Evolutionary conservation across 2,797 vertebrate genomes (phyloP), one percentile per base, ranked within the genome.

Genomic region (Poecilia gillii): DNA sequence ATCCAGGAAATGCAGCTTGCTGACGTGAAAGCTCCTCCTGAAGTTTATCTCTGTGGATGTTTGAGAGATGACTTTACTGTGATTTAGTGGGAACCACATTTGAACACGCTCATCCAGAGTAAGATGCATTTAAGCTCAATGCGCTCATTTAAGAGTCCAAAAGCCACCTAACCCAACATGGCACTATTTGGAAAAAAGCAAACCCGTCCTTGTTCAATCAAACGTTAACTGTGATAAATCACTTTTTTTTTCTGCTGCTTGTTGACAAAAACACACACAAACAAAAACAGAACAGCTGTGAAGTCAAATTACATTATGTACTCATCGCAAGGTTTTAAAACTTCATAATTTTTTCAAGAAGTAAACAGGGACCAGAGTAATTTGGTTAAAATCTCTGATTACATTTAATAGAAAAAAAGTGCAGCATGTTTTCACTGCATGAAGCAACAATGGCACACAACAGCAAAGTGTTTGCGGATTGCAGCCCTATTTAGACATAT

Each of bases 1-100:
- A 80, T 80, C 79, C 72, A 86, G 66, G 81, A 90, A 86, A 73
- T 83, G 68, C 62, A 84, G 45, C 80, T 70, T 81, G 75, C 82
- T 53, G 46, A 71, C 1, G 39, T 45, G 77, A 77, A 77, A 39
- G 41, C 72, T 64, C 53, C 46, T 73, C 71, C 43, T 41, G 70
- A 57, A 9, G 36, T 71, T 46, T n/a, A 71, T 71, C 25, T 45
- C 45, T 71, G 68, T 76, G 33, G 4, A 43, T 45, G 78, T 31
- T 73, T 75, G 16, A 53, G 49, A 43, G 80, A 51, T 70, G 0
- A 62, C 73, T 62, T 46, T 12, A 16, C 25, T 20, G 46, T 78
- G 23, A 55, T 76, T 75, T 39, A 39, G 33, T 28, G 11, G 14
- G n/a, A 75, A 75, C 3, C 59, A 57, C n/a, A 9, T 73, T 28